Percentiles rank a stretch among this genome's conserved stretches.
Evolutionary conservation across 2,113 vertebrate species (phyloP).

Genomic region (Alethe castanea): DNA sequence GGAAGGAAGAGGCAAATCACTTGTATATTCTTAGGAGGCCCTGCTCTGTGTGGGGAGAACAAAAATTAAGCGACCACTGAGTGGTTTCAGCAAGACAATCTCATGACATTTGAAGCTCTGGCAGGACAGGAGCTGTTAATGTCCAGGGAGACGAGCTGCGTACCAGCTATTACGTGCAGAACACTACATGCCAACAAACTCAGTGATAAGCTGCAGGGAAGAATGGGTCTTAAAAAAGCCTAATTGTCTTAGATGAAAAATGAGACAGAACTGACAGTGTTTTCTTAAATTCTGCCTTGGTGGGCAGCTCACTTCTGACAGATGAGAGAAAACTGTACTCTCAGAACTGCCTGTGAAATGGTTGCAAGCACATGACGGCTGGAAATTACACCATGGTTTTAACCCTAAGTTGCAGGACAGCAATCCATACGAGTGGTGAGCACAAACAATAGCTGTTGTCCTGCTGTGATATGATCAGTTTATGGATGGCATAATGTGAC

Average conservation of each 20-base stretch:
- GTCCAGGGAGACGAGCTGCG: background rate
- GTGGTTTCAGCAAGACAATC: conserved; percentile 10
- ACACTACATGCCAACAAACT: conserved; percentile 16
- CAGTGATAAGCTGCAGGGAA: conserved; percentile 22
- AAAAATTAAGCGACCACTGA: background rate
- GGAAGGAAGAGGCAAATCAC: conserved; percentile 28
- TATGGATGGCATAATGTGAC: background rate
- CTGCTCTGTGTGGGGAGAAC: background rate
- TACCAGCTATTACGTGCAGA: conserved; percentile 1
- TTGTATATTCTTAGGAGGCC: background rate
- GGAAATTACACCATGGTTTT: background rate
- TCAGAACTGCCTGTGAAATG: background rate
- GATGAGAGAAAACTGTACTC: background rate
- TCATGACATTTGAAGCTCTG: background rate
- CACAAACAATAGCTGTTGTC: background rate
- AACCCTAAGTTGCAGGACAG: background rate
- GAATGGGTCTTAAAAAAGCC: conserved; percentile 42
- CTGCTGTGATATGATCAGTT: background rate
- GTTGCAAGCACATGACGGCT: background rate
- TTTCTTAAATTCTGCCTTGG: conserved; percentile 20
- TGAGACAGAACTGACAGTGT: background rate
- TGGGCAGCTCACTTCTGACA: background rate
- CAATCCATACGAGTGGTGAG: background rate
- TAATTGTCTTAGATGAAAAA: conserved; percentile 43
- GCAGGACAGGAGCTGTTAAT: background rate